Evolutionary conservation across 1,140 invertebrate genomes (phyloP), one percentile per base, ranked within the genome.

Genomic region (Megalonaias nervosa): DNA sequence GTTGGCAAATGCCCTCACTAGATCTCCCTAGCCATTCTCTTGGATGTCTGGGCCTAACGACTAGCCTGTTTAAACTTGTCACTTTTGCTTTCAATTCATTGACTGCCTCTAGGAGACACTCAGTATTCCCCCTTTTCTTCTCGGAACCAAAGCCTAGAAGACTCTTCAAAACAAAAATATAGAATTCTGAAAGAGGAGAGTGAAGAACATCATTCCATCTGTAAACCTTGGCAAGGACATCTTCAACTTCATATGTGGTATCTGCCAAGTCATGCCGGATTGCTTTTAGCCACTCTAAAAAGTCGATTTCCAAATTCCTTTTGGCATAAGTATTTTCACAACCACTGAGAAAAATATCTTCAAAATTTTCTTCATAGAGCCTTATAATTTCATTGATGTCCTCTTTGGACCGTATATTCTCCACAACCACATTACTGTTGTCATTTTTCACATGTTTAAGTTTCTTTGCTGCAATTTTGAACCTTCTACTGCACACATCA

Each of bases 141-240:
- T 64, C 61, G 17, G 75, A 74, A 9, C 79, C 81, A 61, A 83
- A 75, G 13, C 81, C 81, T 12, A 83, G 59, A 1, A 83, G 70
- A 67, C 79, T 81, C 57, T 71, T 71, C 17, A 83, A 48, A n/a
- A 83, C 70, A 58, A 83, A 83, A 11, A 73, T n/a, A 57, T 83
- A 83, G 38, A 75, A 83, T 59, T 60, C 72, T 31, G 81, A 81
- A 55, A 78, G 65, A 6, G 82, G 80, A 59, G 81, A 81, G 17
- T 71, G 48, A 19, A 79, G 19, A 16, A 15, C n/a, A 5, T 73
- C 73, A 68, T 81, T 21, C 81, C 81, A 83, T 13, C 23, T 21
- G n/a, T 75, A n/a, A 1, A 83, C 78, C 55, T 73, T 64, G 5
- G n/a, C 61, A 4, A 81, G 59, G 66, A 83, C 81, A 55, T 66